Conservation (phyloP, 35 echinoderm and acorn worm genomes). For the Heliocidaris tuberculata region DNA sequence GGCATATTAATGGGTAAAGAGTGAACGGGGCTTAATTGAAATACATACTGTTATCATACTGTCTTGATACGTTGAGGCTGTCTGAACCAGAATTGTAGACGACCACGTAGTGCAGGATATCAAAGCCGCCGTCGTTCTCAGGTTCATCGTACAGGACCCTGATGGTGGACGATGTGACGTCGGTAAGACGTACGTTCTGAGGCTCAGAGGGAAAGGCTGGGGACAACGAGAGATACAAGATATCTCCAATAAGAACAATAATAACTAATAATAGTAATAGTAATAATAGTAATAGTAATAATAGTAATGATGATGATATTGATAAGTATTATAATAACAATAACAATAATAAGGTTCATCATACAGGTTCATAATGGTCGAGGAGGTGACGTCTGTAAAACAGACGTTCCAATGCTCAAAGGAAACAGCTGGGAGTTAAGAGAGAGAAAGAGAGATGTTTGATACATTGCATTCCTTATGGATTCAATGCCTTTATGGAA, state of each 20-base stretch:
- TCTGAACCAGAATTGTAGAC: neutral
- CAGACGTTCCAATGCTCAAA: no score
- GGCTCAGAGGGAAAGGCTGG: neutral
- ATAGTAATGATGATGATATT: no score
- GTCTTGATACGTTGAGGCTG: neutral
- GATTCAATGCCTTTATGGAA: no score
- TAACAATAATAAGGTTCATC: no score
- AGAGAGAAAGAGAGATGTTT: no score
- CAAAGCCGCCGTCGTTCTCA: conserved; percentile 7
- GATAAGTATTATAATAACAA: no score
- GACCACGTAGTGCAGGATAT: neutral
- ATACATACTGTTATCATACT: conserved; percentile 16
- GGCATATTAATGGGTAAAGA: no score
- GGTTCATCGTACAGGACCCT: neutral
- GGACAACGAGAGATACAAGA: neutral
- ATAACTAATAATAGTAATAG: neutral
- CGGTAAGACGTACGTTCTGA: neutral
- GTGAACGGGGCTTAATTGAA: neutral
- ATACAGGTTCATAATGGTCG: no score
- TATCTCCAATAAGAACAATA: neutral
- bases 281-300: neutral
- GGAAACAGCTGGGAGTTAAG: no score
- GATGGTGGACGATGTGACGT: neutral
- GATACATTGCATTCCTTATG: no score
- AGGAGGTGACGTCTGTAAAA: no score